Evolutionary conservation across 2,888 invertebrate species (phyloP).

Genomic region (Conops quadrifasciatus): DNA sequence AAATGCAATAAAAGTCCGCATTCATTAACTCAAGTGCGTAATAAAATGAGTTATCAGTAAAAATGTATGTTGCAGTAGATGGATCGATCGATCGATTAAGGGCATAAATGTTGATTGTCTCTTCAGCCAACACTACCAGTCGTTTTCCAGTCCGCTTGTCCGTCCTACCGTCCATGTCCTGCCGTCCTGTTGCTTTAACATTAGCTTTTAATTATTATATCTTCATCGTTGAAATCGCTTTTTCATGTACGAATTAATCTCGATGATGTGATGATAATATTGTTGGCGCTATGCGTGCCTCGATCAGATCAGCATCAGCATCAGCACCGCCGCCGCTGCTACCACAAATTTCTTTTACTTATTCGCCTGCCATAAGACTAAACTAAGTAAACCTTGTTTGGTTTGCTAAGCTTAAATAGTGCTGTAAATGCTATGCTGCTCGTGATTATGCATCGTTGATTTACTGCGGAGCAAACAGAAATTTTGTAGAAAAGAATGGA

Average conservation of each 20-base stretch:
- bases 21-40: slow-evolving; percentile 11
- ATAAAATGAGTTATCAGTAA: slow-evolving; percentile 11
- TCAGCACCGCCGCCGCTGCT: slow-evolving; percentile 1
- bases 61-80: not conserved
- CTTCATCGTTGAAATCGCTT: slow-evolving; percentile 16
- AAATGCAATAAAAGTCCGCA: slow-evolving; percentile 5
- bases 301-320: not conserved
- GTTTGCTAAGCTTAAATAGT: too few species aligned
- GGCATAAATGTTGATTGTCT: not conserved
- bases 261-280: slow-evolving; percentile 4
- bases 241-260: slow-evolving; percentile 12
- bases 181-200: not conserved
- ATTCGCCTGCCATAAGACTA: too few species aligned
- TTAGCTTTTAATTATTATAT: slow-evolving; percentile 20
- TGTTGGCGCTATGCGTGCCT: not conserved
- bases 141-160: too few species aligned
- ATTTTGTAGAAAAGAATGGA: too few species aligned
- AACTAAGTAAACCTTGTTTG: too few species aligned
- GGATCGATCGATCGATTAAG: slow-evolving; percentile 8
- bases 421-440: too few species aligned
- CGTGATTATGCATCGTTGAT: too few species aligned
- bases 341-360: slow-evolving; percentile 10
- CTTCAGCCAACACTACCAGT: too few species aligned
- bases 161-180: too few species aligned
- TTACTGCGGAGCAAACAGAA: too few species aligned